Evolutionary conservation across 2,888 invertebrate species (phyloP).

Genomic region (Melinaea menophilus): DNA sequence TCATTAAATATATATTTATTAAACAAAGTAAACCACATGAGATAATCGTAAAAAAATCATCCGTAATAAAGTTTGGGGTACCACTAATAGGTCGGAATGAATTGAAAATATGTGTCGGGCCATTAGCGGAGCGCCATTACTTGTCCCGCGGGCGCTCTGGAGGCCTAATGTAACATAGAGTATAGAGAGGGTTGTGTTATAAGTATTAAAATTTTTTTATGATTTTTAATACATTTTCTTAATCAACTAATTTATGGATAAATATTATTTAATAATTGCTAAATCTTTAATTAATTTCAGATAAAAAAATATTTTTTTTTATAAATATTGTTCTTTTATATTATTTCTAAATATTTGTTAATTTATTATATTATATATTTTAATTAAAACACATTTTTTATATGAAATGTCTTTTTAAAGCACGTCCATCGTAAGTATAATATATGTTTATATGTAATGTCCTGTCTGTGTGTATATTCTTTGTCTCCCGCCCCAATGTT

Average conservation of each 20-base stretch:
- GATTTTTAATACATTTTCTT: no score
- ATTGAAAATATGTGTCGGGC: constrained; percentile 65
- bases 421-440: no score
- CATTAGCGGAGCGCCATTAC: constrained; percentile 56
- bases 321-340: no score
- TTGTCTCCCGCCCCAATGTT: constrained; percentile 52
- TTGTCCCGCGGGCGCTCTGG: constrained; percentile 49
- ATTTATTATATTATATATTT: no score
- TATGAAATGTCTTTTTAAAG: no score
- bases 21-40: constrained; percentile 13
- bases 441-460: neutral
- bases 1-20: neutral
- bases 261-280: no score
- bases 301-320: no score
- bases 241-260: no score
- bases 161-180: constrained; percentile 50
- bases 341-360: no score
- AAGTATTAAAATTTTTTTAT: no score
- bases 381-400: no score
- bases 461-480: constrained; percentile 41
- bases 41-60: constrained; percentile 41
- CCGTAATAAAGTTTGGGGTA: constrained; percentile 40
- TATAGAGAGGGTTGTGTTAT: constrained; percentile 17
- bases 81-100: constrained; percentile 50
- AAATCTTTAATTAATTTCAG: no score